These are phyloP conservation scores for Anser cygnoides DNA, from an alignment of 2,113 vertebrate genomes.

Conservation along the genomic window DNA sequence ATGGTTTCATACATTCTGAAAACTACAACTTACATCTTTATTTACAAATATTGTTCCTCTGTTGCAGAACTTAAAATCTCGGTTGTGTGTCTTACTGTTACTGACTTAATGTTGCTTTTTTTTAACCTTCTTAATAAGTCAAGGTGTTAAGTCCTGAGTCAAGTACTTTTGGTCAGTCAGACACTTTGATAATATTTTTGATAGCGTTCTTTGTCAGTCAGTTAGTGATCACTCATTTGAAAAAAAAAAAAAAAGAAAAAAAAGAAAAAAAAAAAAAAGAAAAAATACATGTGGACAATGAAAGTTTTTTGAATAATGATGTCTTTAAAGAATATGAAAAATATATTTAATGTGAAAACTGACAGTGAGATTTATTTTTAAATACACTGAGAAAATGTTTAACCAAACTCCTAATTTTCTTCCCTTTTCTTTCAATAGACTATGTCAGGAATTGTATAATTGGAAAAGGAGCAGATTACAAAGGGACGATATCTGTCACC, in stretches of 20 bases:
- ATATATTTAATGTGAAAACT: background rate
- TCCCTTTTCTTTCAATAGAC: constrained; percentile 73
- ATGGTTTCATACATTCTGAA: background rate
- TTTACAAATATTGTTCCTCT: background rate
- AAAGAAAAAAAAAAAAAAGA: accelerated
- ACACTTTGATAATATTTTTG: background rate
- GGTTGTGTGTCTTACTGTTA: background rate
- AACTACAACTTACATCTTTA: background rate
- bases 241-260: background rate
- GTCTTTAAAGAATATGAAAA: background rate
- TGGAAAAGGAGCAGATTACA: constrained; percentile 92
- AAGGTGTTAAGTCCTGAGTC: background rate
- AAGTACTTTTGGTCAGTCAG: background rate
- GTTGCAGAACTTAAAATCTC: background rate
- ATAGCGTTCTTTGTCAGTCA: background rate
- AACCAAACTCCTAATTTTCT: background rate
- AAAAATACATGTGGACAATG: background rate
- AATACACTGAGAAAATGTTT: background rate
- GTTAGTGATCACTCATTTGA: background rate
- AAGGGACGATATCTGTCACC: constrained; percentile 88
- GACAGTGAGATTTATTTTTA: background rate
- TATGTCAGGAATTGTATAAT: constrained; percentile 93
- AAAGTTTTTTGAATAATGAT: background rate
- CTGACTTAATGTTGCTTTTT: background rate
- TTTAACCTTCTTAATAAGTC: background rate